Conservation (phyloP, 2,797 vertebrate species). For the Girardinus metallicus region DNA sequence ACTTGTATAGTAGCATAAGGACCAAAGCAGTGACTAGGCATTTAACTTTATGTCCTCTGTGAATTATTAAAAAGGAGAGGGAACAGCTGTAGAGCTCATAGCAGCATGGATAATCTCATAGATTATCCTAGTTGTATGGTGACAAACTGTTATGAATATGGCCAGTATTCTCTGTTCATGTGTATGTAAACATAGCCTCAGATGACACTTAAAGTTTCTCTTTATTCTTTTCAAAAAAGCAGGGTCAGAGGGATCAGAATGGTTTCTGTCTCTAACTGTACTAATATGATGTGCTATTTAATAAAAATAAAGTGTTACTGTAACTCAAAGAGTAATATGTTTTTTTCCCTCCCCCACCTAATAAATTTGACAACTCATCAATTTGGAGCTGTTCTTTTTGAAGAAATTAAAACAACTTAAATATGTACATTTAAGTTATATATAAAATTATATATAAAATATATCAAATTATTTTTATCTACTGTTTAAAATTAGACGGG, state of each 20-base stretch:
- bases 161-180: slow-evolving; percentile 15
- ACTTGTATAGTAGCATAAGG: slow-evolving; percentile 21
- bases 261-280: slow-evolving; percentile 76
- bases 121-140: slow-evolving; percentile 18
- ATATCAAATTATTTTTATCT: background rate
- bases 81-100: slow-evolving; percentile 13
- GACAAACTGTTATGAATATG: slow-evolving; percentile 31
- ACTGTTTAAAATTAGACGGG: background rate
- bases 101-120: slow-evolving; percentile 19
- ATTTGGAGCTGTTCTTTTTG: background rate
- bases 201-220: slow-evolving; percentile 52
- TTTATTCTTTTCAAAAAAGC: slow-evolving; percentile 52
- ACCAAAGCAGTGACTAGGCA: slow-evolving; percentile 12
- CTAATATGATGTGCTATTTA: slow-evolving; percentile 82
- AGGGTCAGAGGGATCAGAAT: slow-evolving; percentile 61
- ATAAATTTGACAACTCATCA: background rate
- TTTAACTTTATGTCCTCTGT: slow-evolving; percentile 4
- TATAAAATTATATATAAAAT: too few species aligned
- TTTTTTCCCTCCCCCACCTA: background rate
- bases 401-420: background rate
- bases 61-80: slow-evolving; percentile 9
- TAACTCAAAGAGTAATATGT: slow-evolving; percentile 33
- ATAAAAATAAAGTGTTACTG: slow-evolving; percentile 75
- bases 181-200: slow-evolving; percentile 56
- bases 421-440: background rate